Evolutionary conservation across 2,888 invertebrate species (phyloP), one percentile per base, ranked within the genome.

Genomic region (Strigamia maritima): DNA sequence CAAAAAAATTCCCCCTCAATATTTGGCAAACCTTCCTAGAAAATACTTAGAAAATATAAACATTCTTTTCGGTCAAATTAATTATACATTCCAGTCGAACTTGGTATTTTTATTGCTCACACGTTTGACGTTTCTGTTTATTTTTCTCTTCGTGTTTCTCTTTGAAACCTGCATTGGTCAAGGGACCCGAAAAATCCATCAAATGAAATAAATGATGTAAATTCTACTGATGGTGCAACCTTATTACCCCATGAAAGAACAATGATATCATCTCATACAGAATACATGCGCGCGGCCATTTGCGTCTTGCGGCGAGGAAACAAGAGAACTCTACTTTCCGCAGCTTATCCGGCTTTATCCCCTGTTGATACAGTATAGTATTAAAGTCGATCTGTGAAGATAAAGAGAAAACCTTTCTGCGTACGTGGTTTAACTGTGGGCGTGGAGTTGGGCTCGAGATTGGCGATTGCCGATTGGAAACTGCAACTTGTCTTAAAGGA

Each of bases 381-480:
- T 65, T 65, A 26, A 16, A 10, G 65, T 0, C 22, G 26, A 14
- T 26, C 2, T 3, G 8, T 19, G 65, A 26, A 26, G 26, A 26
- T 49, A 19, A n/a, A 49, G 65, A 26, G 24, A 22, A 28, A 16
- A 10, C 65, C 14, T 65, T 65, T 16, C 65, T 14, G 3, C 65
- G 65, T 65, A 28, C 65, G 24, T 26, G 65, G 65, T 65, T n/a
- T 10, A 28, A 65, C 65, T 65, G 65, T 26, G 65, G 65, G 65
- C 24, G 65, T 65, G 65, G 22, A 8, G 60, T 24, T 60, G 22
- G n/a, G 4, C 60, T 24, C 22, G 60, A 24, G 60, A 60, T 60
- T 60, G 60, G 60, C 60, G 60, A 60, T 60, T 60, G 60, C n/a
- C n/a, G n/a, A n/a, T n/a, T n/a, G n/a, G 65, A 65, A 65, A 65